Evolutionary conservation across 2,888 invertebrate genomes (phyloP), one percentile per base, ranked within the genome.

Genomic region (Drosophila anomelani): DNA sequence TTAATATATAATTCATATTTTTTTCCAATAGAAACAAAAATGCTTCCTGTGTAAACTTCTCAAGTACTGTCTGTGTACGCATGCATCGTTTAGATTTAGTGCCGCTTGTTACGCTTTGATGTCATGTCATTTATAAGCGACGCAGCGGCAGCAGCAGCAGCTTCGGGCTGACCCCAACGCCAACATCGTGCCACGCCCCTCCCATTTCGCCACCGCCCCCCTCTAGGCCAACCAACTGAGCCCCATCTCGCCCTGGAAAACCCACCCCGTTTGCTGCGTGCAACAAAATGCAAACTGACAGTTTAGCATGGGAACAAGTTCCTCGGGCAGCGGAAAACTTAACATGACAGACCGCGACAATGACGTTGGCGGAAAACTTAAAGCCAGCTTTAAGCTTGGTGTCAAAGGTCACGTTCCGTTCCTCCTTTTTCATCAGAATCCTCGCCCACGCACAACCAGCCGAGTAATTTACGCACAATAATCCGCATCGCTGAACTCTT

Each of bases 61-160:
- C 43, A 26, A 44, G 61, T 15, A 15, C 6, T 47, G 36, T 38
- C 26, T 44, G 34, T 71, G 63, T 73, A 54, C 64, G 81, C 75
- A 61, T 51, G 76, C 73, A 87, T 79, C 89, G 84, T 88, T 88
- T 86, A 89, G 89, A 86, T 88, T 86, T 89, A 86, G 89, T 86
- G 89, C 81, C 88, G 89, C 89, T 85, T 86, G 89, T 88, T 88
- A 89, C 81, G 86, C 85, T 89, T 80, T 89, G 85, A 85, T 89
- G 88, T 79, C 54, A 63, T 75, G 81, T 79, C 86, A 85, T 89
- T 85, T 85, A 85, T 85, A 88, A 88, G 67, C 75, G 77, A 58
- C 77, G 54, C 55, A 57, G 67, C 54, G 53, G 54, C 54, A 56
- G 64, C 53, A 51, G 67, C 54, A 68, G 44, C 55, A 68, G 56